Percentiles rank a stretch among this genome's conserved stretches.
Conservation (phyloP, 1,140 invertebrate species). For the Listronotus bonariensis region DNA sequence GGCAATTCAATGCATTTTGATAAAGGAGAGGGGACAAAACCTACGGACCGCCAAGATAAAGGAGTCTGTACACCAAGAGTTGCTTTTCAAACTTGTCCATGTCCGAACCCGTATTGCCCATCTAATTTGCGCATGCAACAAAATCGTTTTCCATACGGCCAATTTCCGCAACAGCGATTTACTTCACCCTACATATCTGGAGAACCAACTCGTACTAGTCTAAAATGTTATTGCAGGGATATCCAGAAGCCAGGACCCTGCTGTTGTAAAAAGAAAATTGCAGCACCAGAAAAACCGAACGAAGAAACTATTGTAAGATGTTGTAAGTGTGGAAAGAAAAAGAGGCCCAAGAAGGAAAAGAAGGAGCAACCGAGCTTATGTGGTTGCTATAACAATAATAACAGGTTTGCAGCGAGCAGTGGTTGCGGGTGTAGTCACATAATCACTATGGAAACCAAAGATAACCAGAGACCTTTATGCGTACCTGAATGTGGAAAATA, state of each 20-base stretch:
- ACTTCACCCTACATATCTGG: too few species aligned
- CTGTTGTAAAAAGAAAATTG: neutral
- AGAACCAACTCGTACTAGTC: neutral
- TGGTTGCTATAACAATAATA: too few species aligned
- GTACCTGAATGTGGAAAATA: too few species aligned
- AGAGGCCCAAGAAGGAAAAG: constrained; percentile 7
- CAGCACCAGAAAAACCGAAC: too few species aligned
- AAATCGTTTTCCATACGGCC: neutral
- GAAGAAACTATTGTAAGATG: neutral
- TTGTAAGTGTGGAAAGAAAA: constrained; percentile 16
- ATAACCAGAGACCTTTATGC: too few species aligned
- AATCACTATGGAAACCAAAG: too few species aligned
- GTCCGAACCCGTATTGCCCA: constrained; percentile 15
- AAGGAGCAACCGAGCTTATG: neutral
- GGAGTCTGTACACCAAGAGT: constrained; percentile 10
- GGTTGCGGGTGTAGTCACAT: too few species aligned
- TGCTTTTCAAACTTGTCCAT: neutral
- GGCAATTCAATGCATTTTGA: neutral
- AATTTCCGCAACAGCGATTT: too few species aligned
- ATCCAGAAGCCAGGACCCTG: too few species aligned
- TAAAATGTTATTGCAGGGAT: constrained; percentile 2
- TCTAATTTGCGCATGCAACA: constrained; percentile 8
- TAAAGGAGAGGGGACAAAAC: too few species aligned
- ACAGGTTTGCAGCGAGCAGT: too few species aligned
- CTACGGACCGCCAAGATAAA: neutral